These are phyloP conservation scores for Psilopogon haemacephalus DNA, from an alignment of 2,113 vertebrate genomes.

Conservation along the genomic window DNA sequence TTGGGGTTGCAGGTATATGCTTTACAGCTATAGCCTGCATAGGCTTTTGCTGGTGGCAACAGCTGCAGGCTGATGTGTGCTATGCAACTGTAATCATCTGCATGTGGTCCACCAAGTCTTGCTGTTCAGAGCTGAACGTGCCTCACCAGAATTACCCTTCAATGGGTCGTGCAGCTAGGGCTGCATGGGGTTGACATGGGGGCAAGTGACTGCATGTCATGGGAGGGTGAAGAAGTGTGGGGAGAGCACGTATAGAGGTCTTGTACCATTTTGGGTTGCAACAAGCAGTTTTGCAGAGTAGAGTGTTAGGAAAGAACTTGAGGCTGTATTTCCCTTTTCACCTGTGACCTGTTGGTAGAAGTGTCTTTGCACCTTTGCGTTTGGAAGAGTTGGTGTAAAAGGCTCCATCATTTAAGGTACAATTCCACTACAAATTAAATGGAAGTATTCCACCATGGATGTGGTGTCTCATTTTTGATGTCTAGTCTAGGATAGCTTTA, in stretches of 20 bases:
- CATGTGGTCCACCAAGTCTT: rapidly evolving
- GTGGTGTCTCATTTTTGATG: neutral
- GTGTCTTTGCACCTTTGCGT: neutral
- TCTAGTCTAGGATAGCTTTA: neutral
- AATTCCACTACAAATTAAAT: neutral
- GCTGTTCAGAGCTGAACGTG: neutral
- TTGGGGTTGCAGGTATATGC: neutral
- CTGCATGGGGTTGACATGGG: too few relatives aligned
- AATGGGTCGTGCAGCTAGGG: neutral
- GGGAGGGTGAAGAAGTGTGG: rapidly evolving
- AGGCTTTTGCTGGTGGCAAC: neutral
- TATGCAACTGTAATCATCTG: neutral
- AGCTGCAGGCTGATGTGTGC: neutral
- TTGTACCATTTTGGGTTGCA: neutral
- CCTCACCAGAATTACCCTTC: too few relatives aligned
- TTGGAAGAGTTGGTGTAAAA: neutral
- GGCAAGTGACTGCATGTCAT: rapidly evolving
- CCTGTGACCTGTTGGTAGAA: neutral
- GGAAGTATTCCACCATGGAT: neutral
- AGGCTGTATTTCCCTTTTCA: neutral
- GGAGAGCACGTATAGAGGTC: neutral
- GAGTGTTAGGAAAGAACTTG: neutral
- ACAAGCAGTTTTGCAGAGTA: neutral
- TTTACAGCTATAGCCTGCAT: rapidly evolving
- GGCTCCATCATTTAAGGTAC: neutral